phyloP scores from a whole-genome alignment of 1,140 invertebrate genomes.

The Papilio dardanus region DNA sequence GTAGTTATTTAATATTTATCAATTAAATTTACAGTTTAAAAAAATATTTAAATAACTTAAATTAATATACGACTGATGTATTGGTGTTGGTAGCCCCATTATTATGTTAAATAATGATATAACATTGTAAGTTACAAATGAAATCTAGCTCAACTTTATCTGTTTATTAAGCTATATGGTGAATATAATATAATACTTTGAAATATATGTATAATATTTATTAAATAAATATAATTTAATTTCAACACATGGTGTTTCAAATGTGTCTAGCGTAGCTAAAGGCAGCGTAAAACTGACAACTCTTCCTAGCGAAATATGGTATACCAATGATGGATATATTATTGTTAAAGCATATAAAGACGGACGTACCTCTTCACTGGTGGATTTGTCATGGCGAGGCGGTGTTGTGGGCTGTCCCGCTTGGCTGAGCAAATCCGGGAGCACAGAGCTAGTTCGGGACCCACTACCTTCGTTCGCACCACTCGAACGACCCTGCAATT shows the following conservation, averaged over 20 bases:
- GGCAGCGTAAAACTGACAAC: slow-evolving; percentile 15
- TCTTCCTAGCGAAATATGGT: slow-evolving; percentile 20
- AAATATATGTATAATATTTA: slow-evolving; percentile 30
- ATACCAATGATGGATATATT: slow-evolving; percentile 22
- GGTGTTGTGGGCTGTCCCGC: slow-evolving; percentile 91
- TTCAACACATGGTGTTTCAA: slow-evolving; percentile 21
- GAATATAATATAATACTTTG: slow-evolving; percentile 32
- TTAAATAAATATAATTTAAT: slow-evolving; percentile 20
- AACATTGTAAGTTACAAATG: slow-evolving; percentile 35
- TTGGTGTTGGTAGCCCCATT: slow-evolving; percentile 33
- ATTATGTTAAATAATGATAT: slow-evolving; percentile 34
- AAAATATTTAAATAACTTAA: background rate
- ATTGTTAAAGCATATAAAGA: background rate
- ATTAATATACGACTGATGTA: background rate
- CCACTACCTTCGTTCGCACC: slow-evolving; percentile 85
- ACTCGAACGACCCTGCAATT: slow-evolving; percentile 83
- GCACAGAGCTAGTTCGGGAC: slow-evolving; percentile 92
- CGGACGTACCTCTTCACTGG: slow-evolving; percentile 93
- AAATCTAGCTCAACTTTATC: slow-evolving; percentile 29
- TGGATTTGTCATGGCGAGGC: slow-evolving; percentile 94
- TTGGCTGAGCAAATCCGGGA: slow-evolving; percentile 96
- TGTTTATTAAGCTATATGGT: slow-evolving; percentile 36
- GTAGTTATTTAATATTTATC: no score
- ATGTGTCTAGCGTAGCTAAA: slow-evolving; percentile 32
- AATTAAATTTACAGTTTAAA: background rate